phyloP scores from a whole-genome alignment of 2,113 vertebrate genomes.

The Rafetus swinhoei region DNA sequence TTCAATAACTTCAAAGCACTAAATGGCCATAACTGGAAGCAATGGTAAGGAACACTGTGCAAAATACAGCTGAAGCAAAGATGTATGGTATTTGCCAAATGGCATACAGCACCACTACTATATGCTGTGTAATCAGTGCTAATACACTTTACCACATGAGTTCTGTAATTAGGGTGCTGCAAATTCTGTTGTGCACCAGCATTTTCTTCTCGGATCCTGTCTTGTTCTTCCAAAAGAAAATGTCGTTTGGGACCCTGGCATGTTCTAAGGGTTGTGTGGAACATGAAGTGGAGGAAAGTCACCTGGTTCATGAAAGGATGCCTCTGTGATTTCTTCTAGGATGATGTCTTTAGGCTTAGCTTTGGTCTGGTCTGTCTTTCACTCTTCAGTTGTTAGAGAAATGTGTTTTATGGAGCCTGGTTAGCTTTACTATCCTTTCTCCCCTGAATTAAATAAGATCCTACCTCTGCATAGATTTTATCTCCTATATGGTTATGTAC shows the following conservation, averaged over 20 bases:
- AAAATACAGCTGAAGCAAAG: not conserved
- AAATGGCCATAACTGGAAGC: not conserved
- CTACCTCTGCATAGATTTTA: too few species aligned
- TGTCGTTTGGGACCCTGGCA: not conserved
- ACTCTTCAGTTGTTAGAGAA: not conserved
- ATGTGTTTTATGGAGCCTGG: not conserved
- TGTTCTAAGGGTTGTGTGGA: not conserved
- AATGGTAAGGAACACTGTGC: fast-evolving
- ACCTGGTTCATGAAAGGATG: not conserved
- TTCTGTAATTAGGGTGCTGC: not conserved
- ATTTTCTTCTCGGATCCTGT: not conserved
- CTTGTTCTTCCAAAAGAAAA: not conserved
- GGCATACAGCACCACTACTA: not conserved
- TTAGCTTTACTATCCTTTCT: not conserved
- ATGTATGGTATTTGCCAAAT: not conserved
- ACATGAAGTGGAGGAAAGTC: not conserved
- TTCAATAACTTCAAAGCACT: not conserved
- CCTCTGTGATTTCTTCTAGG: not conserved
- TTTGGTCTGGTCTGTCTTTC: not conserved
- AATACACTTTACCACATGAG: not conserved
- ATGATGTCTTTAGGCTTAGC: not conserved
- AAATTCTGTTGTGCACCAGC: not conserved
- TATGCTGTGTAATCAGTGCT: not conserved
- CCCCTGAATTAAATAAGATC: not conserved
- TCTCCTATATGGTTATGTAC: not conserved